Percentiles rank a stretch among this genome's conserved stretches.
Conservation (phyloP, 2,888 invertebrate species). For the Steinernema hermaphroditum region DNA sequence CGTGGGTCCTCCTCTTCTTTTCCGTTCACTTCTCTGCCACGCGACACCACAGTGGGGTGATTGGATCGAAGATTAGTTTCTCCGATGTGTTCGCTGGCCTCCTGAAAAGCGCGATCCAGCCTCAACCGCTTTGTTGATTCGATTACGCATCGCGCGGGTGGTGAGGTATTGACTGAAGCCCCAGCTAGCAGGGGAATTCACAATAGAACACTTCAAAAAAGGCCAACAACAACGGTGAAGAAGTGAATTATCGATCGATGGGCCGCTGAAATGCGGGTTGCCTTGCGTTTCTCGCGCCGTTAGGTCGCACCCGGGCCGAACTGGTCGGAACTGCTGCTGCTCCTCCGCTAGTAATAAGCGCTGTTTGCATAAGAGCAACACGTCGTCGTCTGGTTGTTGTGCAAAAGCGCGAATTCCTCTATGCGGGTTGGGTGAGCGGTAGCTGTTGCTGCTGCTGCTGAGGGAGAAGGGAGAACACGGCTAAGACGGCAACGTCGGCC, state of each 20-base stretch:
- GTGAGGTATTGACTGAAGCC: no score
- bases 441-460: no score
- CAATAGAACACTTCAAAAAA: neutral
- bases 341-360: neutral
- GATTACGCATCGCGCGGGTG: no score
- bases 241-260: constrained; percentile 16
- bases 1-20: neutral
- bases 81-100: neutral
- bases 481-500: no score
- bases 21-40: neutral
- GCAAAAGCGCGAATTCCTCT: no score
- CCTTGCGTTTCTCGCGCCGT: neutral
- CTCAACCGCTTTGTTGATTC: neutral
- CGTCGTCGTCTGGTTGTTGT: neutral
- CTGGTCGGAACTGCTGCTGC: no score
- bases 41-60: constrained; percentile 6
- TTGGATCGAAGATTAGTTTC: constrained; percentile 1
- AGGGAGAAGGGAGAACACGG: no score
- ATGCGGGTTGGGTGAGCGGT: no score
- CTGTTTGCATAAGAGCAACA: neutral
- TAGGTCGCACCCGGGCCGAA: neutral
- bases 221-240: neutral
- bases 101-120: neutral
- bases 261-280: constrained; percentile 25
- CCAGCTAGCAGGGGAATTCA: no score